Base-by-base conservation (phyloP, 1,140 invertebrate genomes). In the Lepidurus couesii region DNA sequence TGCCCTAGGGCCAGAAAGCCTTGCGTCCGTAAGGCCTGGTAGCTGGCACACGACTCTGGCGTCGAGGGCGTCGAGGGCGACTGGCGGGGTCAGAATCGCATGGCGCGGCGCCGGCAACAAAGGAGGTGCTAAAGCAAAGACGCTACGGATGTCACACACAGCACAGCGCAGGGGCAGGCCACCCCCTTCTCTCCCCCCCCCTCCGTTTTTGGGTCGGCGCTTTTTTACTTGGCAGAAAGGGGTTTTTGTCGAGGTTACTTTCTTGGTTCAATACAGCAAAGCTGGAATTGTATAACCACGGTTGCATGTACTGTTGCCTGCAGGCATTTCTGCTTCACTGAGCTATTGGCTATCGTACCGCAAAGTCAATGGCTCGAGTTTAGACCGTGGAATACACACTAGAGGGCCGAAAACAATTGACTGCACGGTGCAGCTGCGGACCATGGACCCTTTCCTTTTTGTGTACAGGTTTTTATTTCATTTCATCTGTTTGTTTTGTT, bases 201-300 rank as follows among this genome's bases (percentile, higher is more conserved):
- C 21, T 53, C 47, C 47, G 13, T 65, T 65, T 65, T 21, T 65
- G 4, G 21, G 8, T n/a, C 0, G 13, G 47, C 1, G 26, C 47
- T 65, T 65, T 65, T 21, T 65, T 65, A 65, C 6, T n/a, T 4
- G 13, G 53, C 8, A 65, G 21, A 21, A 21, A 65, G 21, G 21
- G 53, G 16, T 65, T 65, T 65, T 9, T 65, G 21, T 21, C 53
- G 53, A 16, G 53, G 53, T 4, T 13, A n/a, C 0, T n/a, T 65
- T 65, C 53, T 21, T 65, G 53, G 53, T 65, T 65, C 53, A 65
- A 65, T 65, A 65, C 53, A 13, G 13, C 53, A 65, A 65, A 21
- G 34, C 3, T 65, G 16, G 21, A 7, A 65, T 65, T 65, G n/a
- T 65, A 65, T 21, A 65, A 65, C 34, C 21, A 13, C 21, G 53